phyloP scores from a whole-genome alignment of 2,113 vertebrate genomes.

The Pseudois nayaur region DNA sequence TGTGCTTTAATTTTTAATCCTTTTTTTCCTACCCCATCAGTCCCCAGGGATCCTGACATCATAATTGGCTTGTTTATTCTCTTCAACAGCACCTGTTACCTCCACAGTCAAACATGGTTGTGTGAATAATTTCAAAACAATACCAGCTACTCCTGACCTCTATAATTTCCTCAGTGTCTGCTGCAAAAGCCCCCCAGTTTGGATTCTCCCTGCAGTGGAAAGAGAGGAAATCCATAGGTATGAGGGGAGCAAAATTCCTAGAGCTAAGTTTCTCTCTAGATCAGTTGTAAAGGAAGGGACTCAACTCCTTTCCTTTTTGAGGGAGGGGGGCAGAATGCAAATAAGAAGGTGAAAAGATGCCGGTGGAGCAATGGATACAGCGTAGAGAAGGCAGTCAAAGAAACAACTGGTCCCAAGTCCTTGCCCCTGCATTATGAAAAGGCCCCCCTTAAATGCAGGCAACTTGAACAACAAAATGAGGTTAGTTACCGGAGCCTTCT shows the following conservation, averaged over 20 bases:
- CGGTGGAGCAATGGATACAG: background rate
- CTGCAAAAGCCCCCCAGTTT: background rate
- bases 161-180: background rate
- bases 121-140: constrained; percentile 41
- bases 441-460: background rate
- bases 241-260: background rate
- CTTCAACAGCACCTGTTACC: constrained; percentile 37
- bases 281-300: background rate
- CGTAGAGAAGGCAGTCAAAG: background rate
- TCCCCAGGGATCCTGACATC: background rate
- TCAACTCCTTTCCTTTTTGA: background rate
- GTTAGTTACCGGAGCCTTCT: background rate
- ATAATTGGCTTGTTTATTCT: constrained; percentile 31
- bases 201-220: background rate
- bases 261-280: background rate
- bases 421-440: background rate
- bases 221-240: background rate
- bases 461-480: background rate
- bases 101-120: background rate
- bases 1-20: background rate
- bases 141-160: background rate
- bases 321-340: background rate
- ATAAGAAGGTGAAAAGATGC: background rate
- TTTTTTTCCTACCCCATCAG: background rate
- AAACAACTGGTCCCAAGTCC: background rate